phyloP scores from a whole-genome alignment of 2,113 vertebrate genomes.

The Forbesichthys papilliferus region DNA sequence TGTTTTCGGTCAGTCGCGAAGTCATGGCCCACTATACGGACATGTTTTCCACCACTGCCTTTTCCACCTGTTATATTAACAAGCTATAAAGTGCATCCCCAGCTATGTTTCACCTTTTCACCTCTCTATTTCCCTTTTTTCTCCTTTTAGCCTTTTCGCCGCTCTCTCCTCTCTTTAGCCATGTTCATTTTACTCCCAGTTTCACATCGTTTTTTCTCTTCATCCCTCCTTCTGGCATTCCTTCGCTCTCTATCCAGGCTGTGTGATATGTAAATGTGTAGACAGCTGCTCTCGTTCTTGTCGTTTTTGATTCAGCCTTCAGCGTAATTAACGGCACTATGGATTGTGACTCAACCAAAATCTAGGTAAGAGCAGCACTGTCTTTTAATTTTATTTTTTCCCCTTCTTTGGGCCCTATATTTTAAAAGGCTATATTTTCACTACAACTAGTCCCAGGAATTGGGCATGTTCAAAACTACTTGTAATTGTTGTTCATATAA shows the following conservation, averaged over 20 bases:
- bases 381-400: not conserved
- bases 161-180: constrained; percentile 13
- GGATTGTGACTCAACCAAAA: constrained; percentile 71
- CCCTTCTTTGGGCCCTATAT: not conserved
- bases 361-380: constrained; percentile 64
- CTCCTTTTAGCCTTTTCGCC: constrained; percentile 28
- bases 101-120: not conserved
- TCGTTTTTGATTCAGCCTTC: constrained; percentile 68
- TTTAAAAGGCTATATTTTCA: too few species aligned
- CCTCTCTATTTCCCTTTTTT: constrained; percentile 1
- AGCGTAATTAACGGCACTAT: constrained; percentile 71
- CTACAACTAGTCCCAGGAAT: too few species aligned
- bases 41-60: too few species aligned
- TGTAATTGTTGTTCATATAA: too few species aligned
- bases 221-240: constrained; percentile 20
- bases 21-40: not conserved
- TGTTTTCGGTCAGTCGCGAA: not conserved
- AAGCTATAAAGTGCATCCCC: too few species aligned
- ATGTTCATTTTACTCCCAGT: constrained; percentile 5
- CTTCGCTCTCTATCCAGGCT: constrained; percentile 52
- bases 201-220: constrained; percentile 30
- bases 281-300: constrained; percentile 74
- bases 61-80: too few species aligned
- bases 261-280: constrained; percentile 76
- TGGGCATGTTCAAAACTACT: too few species aligned